phyloP scores from a whole-genome alignment of 2,113 vertebrate species.

The Panthera leo region DNA sequence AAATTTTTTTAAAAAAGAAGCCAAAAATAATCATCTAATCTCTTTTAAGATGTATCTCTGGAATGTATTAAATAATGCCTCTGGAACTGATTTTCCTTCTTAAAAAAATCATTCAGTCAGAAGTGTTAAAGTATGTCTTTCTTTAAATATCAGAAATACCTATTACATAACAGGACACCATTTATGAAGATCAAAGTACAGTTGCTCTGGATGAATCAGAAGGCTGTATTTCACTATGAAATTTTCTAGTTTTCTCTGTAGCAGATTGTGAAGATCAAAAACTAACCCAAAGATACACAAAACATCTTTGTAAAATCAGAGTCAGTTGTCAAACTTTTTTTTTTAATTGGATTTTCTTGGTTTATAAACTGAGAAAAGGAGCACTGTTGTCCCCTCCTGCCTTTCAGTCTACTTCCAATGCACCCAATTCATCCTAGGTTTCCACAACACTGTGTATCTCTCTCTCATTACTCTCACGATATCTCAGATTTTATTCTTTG shows the following conservation, averaged over 20 bases:
- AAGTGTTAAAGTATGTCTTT: background rate
- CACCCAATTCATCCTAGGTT: background rate
- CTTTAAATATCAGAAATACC: background rate
- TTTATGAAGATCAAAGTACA: background rate
- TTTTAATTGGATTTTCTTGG: background rate
- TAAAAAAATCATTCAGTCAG: background rate
- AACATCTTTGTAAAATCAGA: background rate
- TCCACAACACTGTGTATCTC: background rate
- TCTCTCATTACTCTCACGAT: background rate
- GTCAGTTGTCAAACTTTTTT: background rate
- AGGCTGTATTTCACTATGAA: background rate
- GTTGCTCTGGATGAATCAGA: background rate
- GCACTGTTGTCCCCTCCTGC: background rate
- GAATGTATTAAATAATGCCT: background rate
- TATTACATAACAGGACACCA: background rate
- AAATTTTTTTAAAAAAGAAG: background rate
- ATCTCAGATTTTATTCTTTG: background rate
- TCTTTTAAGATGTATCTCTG: background rate
- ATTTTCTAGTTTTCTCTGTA: conserved; percentile 28
- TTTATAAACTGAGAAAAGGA: background rate
- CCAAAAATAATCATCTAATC: background rate
- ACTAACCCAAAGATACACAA: background rate
- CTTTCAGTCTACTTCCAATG: background rate
- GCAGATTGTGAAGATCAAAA: background rate
- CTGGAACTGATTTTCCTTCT: background rate